These are phyloP conservation scores for Pseudomyrmex dendroicus DNA, from an alignment of 1,140 invertebrate genomes.

Conservation along the genomic window DNA sequence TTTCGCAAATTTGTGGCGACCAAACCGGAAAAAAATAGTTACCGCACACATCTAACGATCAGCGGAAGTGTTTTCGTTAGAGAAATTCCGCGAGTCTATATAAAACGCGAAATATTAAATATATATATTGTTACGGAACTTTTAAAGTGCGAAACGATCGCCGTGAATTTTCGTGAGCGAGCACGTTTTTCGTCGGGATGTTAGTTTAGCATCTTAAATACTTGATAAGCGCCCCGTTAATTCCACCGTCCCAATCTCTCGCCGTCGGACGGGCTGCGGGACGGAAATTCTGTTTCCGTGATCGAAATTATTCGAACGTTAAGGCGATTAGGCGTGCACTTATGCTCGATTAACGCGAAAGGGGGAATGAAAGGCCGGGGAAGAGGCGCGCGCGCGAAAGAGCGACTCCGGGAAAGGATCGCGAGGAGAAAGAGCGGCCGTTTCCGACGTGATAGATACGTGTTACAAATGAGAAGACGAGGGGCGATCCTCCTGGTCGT, in stretches of 20 bases:
- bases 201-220: conserved; percentile 40
- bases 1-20: conserved; percentile 30
- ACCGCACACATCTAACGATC: neutral
- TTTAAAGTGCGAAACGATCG: conserved; percentile 1
- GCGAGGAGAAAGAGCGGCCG: neutral
- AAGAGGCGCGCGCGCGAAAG: neutral
- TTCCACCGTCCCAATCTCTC: conserved; percentile 20
- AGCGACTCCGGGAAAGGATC: conserved; percentile 10
- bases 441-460: conserved; percentile 46
- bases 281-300: conserved; percentile 54
- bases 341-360: conserved; percentile 55
- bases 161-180: neutral
- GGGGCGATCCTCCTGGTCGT: neutral
- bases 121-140: neutral
- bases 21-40: neutral
- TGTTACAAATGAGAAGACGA: neutral
- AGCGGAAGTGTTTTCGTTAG: neutral
- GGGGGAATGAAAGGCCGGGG: neutral
- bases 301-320: conserved; percentile 55
- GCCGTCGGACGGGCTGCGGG: neutral
- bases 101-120: too few relatives aligned
- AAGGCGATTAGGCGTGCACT: conserved; percentile 51
- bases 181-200: conserved; percentile 3
- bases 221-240: conserved; percentile 26
- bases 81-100: neutral